Evolutionary conservation across 1,140 invertebrate species (phyloP).

Genomic region (Caerostris extrusa): DNA sequence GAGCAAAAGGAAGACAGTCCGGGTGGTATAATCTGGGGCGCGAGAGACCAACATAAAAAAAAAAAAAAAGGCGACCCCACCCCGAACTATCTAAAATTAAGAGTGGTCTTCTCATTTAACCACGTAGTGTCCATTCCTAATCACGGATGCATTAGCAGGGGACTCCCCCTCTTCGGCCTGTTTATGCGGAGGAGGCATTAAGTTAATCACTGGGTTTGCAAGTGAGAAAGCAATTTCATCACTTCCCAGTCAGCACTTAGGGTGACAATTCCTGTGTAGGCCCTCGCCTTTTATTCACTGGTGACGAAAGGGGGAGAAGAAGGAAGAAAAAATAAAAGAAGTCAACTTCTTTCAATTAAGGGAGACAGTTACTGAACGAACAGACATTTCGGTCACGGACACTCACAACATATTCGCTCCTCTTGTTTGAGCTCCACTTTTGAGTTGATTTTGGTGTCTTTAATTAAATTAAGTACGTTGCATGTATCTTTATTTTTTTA

Average conservation of each 20-base stretch:
- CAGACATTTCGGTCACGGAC: no score
- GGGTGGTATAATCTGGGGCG: not conserved
- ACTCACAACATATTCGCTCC: no score
- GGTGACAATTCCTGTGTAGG: conserved; percentile 49
- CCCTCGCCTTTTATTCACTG: conserved; percentile 24
- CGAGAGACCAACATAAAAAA: not conserved
- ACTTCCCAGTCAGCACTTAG: conserved; percentile 65
- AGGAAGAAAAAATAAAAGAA: not conserved
- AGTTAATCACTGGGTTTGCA: conserved; percentile 75
- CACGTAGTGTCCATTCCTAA: conserved; percentile 71
- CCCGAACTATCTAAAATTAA: conserved; percentile 50
- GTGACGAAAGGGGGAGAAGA: not conserved
- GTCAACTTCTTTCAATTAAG: conserved; percentile 49
- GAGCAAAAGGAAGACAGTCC: not conserved
- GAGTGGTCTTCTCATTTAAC: conserved; percentile 70
- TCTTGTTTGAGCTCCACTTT: no score
- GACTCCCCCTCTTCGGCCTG: not conserved
- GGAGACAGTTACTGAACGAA: no score
- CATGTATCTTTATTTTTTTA: no score
- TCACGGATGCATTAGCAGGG: conserved; percentile 68
- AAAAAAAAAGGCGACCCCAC: not conserved
- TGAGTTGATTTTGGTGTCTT: no score
- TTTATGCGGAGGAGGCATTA: conserved; percentile 47
- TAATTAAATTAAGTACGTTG: no score
- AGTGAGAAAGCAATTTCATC: conserved; percentile 70